phyloP scores from a whole-genome alignment of 2,888 invertebrate genomes.

The Pyralis farinalis region DNA sequence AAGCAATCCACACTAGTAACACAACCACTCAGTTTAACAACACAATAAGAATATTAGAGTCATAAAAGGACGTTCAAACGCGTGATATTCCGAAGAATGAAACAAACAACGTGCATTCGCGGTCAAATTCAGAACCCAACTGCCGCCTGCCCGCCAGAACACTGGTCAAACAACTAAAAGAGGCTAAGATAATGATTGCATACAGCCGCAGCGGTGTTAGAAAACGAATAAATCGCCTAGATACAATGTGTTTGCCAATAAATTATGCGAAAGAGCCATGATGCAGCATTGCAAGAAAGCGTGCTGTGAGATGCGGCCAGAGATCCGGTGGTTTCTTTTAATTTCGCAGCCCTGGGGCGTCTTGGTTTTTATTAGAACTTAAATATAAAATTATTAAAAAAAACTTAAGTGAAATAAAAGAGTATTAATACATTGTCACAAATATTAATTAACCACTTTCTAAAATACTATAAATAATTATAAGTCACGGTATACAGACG shows the following conservation, averaged over 20 bases:
- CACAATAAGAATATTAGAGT: slow-evolving; percentile 10
- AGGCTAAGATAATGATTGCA: slow-evolving; percentile 37
- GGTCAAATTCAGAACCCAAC: slow-evolving; percentile 1
- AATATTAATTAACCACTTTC: no score
- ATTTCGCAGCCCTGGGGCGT: no score
- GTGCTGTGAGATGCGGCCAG: slow-evolving; percentile 2
- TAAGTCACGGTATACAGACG: no score
- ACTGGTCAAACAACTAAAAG: slow-evolving; percentile 13
- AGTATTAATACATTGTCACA: no score
- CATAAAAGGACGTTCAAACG: neutral
- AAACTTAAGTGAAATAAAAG: no score
- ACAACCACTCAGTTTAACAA: slow-evolving; percentile 21
- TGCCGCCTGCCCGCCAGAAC: slow-evolving; percentile 6
- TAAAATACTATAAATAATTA: no score
- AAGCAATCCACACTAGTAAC: slow-evolving; percentile 3
- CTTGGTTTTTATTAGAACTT: no score
- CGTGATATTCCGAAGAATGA: neutral
- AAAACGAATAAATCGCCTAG: slow-evolving; percentile 69
- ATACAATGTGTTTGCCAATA: slow-evolving; percentile 58
- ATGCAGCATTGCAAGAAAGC: slow-evolving; percentile 16
- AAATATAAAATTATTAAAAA: no score
- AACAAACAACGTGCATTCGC: neutral
- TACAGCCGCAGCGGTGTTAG: slow-evolving; percentile 55
- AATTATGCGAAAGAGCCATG: slow-evolving; percentile 16
- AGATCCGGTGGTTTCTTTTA: no score